These are phyloP conservation scores for Bufo gargarizans DNA, from an alignment of 2,113 vertebrate genomes.

Conservation along the genomic window DNA sequence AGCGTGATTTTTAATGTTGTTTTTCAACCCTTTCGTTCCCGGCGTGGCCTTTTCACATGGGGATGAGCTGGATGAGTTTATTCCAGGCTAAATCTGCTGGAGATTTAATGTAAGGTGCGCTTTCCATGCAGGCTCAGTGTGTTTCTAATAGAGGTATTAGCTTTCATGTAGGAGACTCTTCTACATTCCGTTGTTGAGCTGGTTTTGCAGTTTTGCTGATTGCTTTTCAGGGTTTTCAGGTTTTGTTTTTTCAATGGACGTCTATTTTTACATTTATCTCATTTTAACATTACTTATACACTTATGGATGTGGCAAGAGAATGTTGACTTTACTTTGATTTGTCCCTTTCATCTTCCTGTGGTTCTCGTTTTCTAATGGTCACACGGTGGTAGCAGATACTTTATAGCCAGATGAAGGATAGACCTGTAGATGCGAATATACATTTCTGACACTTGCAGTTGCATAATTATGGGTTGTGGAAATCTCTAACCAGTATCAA, in stretches of 20 bases:
- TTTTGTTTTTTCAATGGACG: background rate
- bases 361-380: background rate
- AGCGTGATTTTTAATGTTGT: background rate
- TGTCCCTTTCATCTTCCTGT: background rate
- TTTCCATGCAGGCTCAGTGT: conserved; percentile 40
- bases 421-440: background rate
- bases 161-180: conserved; percentile 23
- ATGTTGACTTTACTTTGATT: background rate
- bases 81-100: background rate
- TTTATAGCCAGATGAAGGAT: background rate
- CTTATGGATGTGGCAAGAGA: background rate
- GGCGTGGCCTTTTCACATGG: background rate
- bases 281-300: no score
- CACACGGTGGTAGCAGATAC: background rate
- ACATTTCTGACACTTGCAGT: background rate
- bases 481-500: background rate
- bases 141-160: conserved; percentile 23
- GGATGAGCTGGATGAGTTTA: background rate
- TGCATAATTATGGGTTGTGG: background rate
- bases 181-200: background rate
- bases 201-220: conserved; percentile 31
- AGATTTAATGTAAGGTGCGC: conserved; percentile 22
- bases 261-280: background rate
- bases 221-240: background rate
- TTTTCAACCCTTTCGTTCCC: background rate